These are phyloP conservation scores for Melitaea cinxia DNA, from an alignment of 1,140 invertebrate genomes.

Conservation along the genomic window DNA sequence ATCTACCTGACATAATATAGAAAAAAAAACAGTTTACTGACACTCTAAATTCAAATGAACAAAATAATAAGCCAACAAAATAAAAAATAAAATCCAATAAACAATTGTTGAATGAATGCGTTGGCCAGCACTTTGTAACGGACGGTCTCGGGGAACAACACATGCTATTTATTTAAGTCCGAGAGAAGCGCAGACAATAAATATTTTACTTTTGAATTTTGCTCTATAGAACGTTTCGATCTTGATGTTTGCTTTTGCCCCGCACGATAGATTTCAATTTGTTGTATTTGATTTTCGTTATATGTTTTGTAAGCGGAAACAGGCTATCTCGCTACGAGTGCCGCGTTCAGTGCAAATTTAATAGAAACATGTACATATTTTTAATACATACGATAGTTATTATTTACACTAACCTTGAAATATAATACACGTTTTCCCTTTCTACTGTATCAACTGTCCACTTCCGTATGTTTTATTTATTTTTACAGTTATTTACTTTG, in stretches of 20 bases:
- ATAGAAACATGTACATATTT: conserved; percentile 28
- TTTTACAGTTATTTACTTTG: neutral
- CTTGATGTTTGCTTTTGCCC: conserved; percentile 50
- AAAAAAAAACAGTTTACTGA: too few relatives aligned
- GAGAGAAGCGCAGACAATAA: conserved; percentile 57
- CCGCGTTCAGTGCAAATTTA: conserved; percentile 19
- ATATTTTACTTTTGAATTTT: conserved; percentile 70
- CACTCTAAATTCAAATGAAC: too few relatives aligned
- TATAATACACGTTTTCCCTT: conserved; percentile 1
- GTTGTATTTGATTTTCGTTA: conserved; percentile 68
- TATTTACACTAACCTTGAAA: conserved; percentile 8
- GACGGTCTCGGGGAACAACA: conserved; percentile 40
- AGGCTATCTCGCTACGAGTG: conserved; percentile 27
- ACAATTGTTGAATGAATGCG: conserved; percentile 23
- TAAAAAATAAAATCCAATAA: conserved; percentile 10
- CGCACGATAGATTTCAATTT: conserved; percentile 61
- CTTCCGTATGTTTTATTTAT: conserved; percentile 13
- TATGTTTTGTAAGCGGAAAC: conserved; percentile 42
- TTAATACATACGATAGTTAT: conserved; percentile 8
- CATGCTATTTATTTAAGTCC: conserved; percentile 48
- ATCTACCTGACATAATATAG: too few relatives aligned
- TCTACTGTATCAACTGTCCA: neutral
- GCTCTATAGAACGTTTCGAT: conserved; percentile 47
- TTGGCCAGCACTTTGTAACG: conserved; percentile 26
- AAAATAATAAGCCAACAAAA: conserved; percentile 33